phyloP scores from a whole-genome alignment of 2,888 invertebrate genomes.

The Seira musarum region DNA sequence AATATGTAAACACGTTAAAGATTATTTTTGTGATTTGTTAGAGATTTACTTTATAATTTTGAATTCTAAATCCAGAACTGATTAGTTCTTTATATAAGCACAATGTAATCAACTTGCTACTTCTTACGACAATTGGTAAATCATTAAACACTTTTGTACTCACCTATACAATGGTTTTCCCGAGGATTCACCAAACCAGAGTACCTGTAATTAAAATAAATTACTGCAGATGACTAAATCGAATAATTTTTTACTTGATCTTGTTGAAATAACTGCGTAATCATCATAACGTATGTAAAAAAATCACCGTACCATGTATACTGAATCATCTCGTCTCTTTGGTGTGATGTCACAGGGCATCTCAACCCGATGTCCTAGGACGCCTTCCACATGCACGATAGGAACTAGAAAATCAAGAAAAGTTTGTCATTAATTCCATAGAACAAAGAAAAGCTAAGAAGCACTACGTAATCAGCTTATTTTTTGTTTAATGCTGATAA shows the following conservation, averaged over 20 bases:
- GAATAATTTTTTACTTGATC: no score
- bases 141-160: no score
- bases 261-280: background rate
- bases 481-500: background rate
- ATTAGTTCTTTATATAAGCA: no score
- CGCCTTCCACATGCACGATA: conserved; percentile 85
- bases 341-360: conserved; percentile 91
- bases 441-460: no score
- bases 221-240: background rate
- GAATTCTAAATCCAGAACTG: no score
- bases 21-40: no score
- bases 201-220: background rate
- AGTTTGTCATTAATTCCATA: conserved; percentile 36
- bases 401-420: conserved; percentile 77
- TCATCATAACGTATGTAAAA: background rate
- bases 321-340: conserved; percentile 83
- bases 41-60: no score
- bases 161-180: conserved; percentile 90
- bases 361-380: conserved; percentile 85
- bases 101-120: no score
- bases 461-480: background rate
- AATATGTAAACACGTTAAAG: no score
- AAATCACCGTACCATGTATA: conserved; percentile 85
- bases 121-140: no score
- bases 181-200: conserved; percentile 88